Evolutionary conservation across 2,888 invertebrate species (phyloP).

Genomic region (Meloe dianella): DNA sequence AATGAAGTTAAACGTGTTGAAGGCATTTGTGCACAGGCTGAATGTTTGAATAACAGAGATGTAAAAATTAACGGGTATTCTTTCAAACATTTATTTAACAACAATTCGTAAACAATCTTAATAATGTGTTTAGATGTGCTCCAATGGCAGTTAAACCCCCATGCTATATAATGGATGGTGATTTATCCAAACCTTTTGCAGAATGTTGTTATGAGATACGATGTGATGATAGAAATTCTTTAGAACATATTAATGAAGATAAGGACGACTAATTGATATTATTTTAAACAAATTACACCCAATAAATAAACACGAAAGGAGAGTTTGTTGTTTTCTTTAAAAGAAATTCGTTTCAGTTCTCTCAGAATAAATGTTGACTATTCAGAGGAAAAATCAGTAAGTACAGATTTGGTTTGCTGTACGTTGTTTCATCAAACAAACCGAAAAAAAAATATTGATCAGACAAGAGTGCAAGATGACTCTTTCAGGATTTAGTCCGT

Average conservation of each 20-base stretch:
- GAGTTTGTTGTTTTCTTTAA: background rate
- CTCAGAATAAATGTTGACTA: background rate
- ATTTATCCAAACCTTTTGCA: slow-evolving; percentile 14
- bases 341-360: background rate
- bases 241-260: slow-evolving; percentile 13
- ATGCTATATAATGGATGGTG: slow-evolving; percentile 10
- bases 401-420: background rate
- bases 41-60: slow-evolving; percentile 3
- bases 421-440: background rate
- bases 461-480: slow-evolving; percentile 3
- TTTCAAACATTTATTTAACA: background rate
- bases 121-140: slow-evolving; percentile 14
- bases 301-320: background rate
- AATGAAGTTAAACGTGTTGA: background rate
- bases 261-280: slow-evolving; percentile 19
- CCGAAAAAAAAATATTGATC: background rate
- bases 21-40: background rate
- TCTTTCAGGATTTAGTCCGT: background rate
- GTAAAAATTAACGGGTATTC: background rate
- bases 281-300: background rate
- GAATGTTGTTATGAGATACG: slow-evolving; percentile 16
- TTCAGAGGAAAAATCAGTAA: background rate
- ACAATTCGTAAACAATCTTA: background rate
- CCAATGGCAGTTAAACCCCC: background rate
- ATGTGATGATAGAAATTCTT: slow-evolving; percentile 10